phyloP scores from a whole-genome alignment of 2,888 invertebrate genomes.

The Hermaeophaga mercurialis region DNA sequence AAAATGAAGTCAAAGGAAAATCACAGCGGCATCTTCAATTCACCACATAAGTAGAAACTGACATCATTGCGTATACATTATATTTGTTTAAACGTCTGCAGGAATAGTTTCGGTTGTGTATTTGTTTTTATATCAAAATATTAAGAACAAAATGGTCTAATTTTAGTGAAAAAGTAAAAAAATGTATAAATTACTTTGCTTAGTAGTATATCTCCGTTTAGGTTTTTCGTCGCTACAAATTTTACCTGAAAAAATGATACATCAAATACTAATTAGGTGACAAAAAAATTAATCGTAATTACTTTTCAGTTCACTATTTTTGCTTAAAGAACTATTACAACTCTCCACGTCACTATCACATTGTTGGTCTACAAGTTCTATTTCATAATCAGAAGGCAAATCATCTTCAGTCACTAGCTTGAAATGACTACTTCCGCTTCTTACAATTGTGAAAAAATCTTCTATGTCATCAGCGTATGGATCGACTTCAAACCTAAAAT shows the following conservation, averaged over 20 bases:
- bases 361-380: slow-evolving; percentile 25
- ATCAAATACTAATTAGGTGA: neutral
- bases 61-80: no score
- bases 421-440: slow-evolving; percentile 24
- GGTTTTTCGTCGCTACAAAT: neutral
- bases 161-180: no score
- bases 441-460: slow-evolving; percentile 32
- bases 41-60: no score
- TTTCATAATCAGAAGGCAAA: slow-evolving; percentile 36
- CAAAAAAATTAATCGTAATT: neutral
- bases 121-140: no score
- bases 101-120: no score
- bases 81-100: no score
- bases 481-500: slow-evolving; percentile 36
- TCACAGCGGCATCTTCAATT: no score
- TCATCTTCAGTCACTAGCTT: slow-evolving; percentile 36
- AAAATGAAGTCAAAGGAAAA: no score
- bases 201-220: neutral
- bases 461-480: slow-evolving; percentile 31
- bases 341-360: slow-evolving; percentile 34
- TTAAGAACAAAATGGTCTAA: no score
- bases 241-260: neutral
- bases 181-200: no score
- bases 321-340: slow-evolving; percentile 29
- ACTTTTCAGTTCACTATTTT: slow-evolving; percentile 12